Conservation (phyloP, 2,113 vertebrate genomes). For the Falcunculus frontatus region DNA sequence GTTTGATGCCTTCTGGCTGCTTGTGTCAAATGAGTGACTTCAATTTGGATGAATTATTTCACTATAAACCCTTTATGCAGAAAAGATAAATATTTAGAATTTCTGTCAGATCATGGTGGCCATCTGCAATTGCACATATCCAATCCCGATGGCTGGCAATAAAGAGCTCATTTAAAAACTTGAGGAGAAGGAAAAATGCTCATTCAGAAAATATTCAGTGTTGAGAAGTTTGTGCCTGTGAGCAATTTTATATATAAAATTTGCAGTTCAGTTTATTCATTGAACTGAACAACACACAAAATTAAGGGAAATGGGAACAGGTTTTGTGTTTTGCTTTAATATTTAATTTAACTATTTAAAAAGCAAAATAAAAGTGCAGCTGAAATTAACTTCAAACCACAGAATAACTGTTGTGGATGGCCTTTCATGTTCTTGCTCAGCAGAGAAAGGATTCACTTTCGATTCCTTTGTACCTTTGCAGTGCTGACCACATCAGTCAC, state of each 20-base stretch:
- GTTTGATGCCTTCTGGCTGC: neutral
- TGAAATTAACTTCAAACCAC: neutral
- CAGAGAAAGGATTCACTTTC: neutral
- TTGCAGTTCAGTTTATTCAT: neutral
- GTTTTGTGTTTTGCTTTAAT: neutral
- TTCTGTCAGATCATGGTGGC: neutral
- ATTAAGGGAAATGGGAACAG: neutral
- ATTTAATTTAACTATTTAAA: neutral
- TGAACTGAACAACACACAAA: neutral
- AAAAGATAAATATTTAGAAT: neutral
- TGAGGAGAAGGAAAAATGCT: neutral
- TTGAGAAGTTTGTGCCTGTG: neutral
- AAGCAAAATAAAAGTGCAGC: neutral
- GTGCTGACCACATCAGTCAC: neutral
- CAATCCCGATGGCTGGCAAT: neutral
- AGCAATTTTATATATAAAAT: neutral
- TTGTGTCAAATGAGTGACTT: neutral
- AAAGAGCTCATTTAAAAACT: neutral
- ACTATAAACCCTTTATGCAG: neutral
- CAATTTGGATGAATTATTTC: neutral
- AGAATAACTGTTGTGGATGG: neutral
- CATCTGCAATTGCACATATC: neutral
- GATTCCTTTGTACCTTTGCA: neutral
- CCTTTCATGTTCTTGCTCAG: neutral
- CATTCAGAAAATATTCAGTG: neutral